Evolutionary conservation across 2,888 invertebrate species (phyloP).

Genomic region (Athripsodes cinereus): DNA sequence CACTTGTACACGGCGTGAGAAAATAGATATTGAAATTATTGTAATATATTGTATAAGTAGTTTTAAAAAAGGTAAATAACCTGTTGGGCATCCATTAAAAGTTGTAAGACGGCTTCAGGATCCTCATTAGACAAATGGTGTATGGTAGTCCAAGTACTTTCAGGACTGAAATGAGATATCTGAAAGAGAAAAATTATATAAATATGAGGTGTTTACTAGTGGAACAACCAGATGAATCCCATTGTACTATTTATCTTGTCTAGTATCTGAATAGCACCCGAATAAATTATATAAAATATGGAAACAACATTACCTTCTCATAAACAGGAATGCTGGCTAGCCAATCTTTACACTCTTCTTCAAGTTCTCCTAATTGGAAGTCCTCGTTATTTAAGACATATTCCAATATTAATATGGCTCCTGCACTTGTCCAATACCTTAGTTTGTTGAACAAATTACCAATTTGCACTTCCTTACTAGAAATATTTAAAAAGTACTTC

Average conservation of each 20-base stretch:
- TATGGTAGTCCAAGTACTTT: slow-evolving; percentile 54
- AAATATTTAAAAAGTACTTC: slow-evolving; percentile 50
- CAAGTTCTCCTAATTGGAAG: slow-evolving; percentile 33
- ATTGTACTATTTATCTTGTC: too few relatives aligned
- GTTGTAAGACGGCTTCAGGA: slow-evolving; percentile 49
- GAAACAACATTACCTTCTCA: slow-evolving; percentile 44
- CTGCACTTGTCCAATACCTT: slow-evolving; percentile 50
- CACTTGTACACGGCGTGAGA: neutral
- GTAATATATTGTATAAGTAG: neutral
- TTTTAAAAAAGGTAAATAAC: slow-evolving; percentile 31
- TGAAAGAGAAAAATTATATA: too few relatives aligned
- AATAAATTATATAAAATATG: neutral
- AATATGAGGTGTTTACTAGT: too few relatives aligned
- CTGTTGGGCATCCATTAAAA: slow-evolving; percentile 51
- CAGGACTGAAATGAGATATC: slow-evolving; percentile 52
- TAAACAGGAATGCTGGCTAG: slow-evolving; percentile 58
- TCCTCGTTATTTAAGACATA: slow-evolving; percentile 47
- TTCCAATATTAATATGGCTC: slow-evolving; percentile 47
- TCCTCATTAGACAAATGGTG: slow-evolving; percentile 51
- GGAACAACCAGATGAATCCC: too few relatives aligned
- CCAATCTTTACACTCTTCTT: slow-evolving; percentile 46
- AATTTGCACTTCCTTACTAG: slow-evolving; percentile 45
- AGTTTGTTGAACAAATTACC: slow-evolving; percentile 51
- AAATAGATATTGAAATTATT: neutral
- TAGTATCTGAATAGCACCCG: too few relatives aligned